Evolutionary conservation across 1,140 invertebrate species (phyloP).

Genomic region (Papilio helenus): DNA sequence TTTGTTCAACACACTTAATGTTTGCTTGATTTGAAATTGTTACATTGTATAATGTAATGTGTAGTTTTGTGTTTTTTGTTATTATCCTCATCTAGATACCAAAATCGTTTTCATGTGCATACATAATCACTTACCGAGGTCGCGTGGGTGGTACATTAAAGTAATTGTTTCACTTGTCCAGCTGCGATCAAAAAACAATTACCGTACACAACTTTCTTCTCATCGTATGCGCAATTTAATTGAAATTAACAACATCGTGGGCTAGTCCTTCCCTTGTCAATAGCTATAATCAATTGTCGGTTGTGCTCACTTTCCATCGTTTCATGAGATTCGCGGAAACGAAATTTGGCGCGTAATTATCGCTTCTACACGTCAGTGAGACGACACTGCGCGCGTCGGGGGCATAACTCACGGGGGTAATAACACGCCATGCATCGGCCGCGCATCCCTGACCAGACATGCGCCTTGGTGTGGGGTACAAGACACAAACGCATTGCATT

Average conservation of each 20-base stretch:
- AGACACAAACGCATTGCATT: conserved; percentile 32
- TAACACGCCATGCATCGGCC: conserved; percentile 60
- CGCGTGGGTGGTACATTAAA: conserved; percentile 10
- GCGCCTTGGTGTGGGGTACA: conserved; percentile 42
- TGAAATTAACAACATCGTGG: conserved; percentile 12
- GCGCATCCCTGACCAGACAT: conserved; percentile 10
- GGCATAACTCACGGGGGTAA: conserved; percentile 74
- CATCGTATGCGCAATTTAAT: conserved; percentile 18
- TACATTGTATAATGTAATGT: neutral
- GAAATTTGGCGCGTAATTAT: conserved; percentile 77
- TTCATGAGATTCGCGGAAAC: conserved; percentile 65
- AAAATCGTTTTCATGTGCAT: too few relatives aligned
- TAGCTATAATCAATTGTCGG: conserved; percentile 33
- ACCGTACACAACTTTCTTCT: neutral
- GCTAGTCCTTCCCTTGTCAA: neutral
- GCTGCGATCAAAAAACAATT: conserved; percentile 19
- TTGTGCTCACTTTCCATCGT: conserved; percentile 54
- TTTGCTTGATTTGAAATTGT: neutral
- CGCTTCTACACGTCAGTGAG: conserved; percentile 65
- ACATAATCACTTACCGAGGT: neutral
- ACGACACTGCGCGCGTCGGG: conserved; percentile 67
- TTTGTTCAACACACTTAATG: too few relatives aligned
- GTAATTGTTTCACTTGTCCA: conserved; percentile 7
- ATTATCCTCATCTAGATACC: too few relatives aligned
- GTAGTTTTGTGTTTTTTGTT: too few relatives aligned